Base-by-base conservation (phyloP, 1,140 invertebrate species). In the Drosophila equinoxialis region DNA sequence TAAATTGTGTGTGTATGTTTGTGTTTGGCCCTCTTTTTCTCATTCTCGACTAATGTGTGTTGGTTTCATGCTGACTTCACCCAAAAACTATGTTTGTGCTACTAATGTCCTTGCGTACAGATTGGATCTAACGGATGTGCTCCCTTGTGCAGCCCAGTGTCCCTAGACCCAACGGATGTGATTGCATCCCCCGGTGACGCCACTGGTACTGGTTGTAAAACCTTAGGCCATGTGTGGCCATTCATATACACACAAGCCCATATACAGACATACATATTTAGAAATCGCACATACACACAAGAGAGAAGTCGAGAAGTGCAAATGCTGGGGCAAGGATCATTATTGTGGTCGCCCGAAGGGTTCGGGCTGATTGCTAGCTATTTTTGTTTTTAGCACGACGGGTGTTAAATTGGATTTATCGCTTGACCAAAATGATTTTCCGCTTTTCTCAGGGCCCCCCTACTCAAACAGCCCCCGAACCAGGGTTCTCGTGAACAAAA, bases 371-470 rank as follows among this genome's bases (percentile, higher is more conserved):
- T 76, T 79, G 60, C 48, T 33, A 64, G 72, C 76, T 81, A 81
- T 81, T 79, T 71, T 79, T 69, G 76, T 77, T 63, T 75, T 68
- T 65, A 74, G 61, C 76, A 81, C 59, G 67, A 72, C 71, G 77
- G 76, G 76, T 81, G 79, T 79, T 79, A 81, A 81, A 81, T 79
- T 76, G 76, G 64, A 81, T 81, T 81, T 81, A 81, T 76, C 76
- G 79, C 75, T 81, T 81, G 79, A 81, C 79, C 79, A 79, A 81
- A 71, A 79, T 79, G 76, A 81, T 81, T 81, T 81, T 75, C 61
- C 72, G 76, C 72, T 68, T 72, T 78, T 77, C 51, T n/a, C 17
- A 23, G 45, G 45, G 6, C 45, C 17, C 30, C 26, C 30, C 5
- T 30, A 6, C 5, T 6, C 5, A 6, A 30, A 30, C 6, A 23